A percentile compares a stretch with the other conserved stretches of the same genome.
These are phyloP conservation scores for Drosophila sproati DNA, from an alignment of 1,140 invertebrate species.

Conservation along the genomic window DNA sequence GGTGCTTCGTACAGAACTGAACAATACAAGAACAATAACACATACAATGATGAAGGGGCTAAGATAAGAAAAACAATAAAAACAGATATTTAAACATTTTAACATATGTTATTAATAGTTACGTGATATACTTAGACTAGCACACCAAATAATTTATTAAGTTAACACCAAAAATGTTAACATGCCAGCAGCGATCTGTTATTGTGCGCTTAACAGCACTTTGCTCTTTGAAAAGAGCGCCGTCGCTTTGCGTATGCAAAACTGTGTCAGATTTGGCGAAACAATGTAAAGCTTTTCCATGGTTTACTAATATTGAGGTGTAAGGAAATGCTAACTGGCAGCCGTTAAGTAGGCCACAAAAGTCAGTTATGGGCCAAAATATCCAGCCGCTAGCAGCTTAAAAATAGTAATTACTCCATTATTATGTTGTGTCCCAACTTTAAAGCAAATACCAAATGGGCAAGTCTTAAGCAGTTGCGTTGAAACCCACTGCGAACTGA, in stretches of 20 bases:
- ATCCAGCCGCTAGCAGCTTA: conserved; percentile 20
- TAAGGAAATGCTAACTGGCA: conserved; percentile 54
- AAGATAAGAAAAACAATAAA: not conserved
- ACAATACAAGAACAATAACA: conserved; percentile 1
- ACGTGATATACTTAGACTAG: not conserved
- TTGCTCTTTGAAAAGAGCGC: conserved; percentile 58
- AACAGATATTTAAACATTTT: not conserved
- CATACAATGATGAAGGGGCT: not conserved
- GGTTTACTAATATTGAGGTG: conserved; percentile 31
- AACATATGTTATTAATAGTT: not conserved
- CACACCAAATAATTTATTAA: conserved; percentile 37
- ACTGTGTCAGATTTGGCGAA: conserved; percentile 44
- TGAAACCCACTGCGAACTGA: conserved; percentile 11
- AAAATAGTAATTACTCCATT: not conserved
- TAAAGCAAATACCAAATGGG: conserved; percentile 5
- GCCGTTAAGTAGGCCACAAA: conserved; percentile 60
- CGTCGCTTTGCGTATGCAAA: conserved; percentile 21
- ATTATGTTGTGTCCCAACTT: conserved; percentile 9
- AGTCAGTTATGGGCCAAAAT: conserved; percentile 10
- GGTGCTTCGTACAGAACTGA: not conserved
- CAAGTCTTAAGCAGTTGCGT: conserved; percentile 46
- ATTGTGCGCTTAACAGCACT: conserved; percentile 28
- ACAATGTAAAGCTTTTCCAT: conserved; percentile 60
- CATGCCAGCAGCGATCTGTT: conserved; percentile 24
- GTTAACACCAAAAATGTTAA: not conserved